Conservation (phyloP, 2,113 vertebrate species). For the Dasyornis broadbenti region DNA sequence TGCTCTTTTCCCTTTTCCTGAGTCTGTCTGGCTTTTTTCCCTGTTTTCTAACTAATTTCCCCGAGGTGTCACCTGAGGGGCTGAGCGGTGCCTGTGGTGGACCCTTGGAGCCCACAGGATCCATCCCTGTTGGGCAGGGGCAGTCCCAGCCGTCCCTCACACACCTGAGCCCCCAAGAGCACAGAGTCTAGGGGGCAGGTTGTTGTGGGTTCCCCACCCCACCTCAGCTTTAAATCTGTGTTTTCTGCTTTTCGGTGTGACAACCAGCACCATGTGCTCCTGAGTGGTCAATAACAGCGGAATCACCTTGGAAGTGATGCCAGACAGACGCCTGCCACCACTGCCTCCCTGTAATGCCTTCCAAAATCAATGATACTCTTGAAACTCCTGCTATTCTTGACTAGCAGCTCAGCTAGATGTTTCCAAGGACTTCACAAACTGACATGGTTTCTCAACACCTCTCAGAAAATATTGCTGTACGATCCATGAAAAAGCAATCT, state of each 20-base stretch:
- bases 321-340: fast-evolving
- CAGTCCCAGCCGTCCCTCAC: fast-evolving
- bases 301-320: neutral
- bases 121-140: fast-evolving
- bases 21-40: neutral
- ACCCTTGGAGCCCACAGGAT: fast-evolving
- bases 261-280: neutral
- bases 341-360: neutral
- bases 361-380: neutral
- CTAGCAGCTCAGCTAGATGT: neutral
- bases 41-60: neutral
- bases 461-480: neutral
- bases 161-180: neutral
- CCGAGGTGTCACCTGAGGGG: fast-evolving
- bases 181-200: neutral
- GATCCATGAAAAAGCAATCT: neutral
- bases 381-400: neutral
- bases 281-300: neutral
- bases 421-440: neutral
- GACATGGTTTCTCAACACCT: neutral
- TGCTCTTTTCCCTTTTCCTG: fast-evolving
- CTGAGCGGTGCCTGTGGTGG: fast-evolving
- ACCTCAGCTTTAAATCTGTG: neutral
- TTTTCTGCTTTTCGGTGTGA: neutral
- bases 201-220: too few relatives aligned